Conservation (phyloP, 1,140 invertebrate species). For the Heliconius hermathena region DNA sequence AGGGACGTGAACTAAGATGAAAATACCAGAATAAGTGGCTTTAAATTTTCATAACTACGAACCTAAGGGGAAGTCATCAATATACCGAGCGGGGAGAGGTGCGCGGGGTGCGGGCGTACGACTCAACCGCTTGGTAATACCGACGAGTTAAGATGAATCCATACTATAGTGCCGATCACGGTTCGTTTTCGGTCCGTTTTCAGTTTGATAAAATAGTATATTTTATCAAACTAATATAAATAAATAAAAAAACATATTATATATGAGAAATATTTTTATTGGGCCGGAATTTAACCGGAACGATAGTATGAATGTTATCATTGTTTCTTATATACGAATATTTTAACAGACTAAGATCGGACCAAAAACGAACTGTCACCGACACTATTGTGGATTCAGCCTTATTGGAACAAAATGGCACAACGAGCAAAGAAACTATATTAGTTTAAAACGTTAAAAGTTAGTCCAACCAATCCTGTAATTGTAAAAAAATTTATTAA, state of each 20-base stretch:
- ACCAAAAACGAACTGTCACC: too few species aligned
- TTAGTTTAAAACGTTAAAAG: constrained; percentile 61
- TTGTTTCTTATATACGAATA: too few species aligned
- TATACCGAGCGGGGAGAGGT: constrained; percentile 44
- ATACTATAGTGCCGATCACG: too few species aligned
- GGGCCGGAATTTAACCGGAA: too few species aligned
- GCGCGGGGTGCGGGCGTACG: constrained; percentile 69
- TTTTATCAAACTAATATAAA: too few species aligned
- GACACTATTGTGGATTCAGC: too few species aligned
- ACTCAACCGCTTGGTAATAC: constrained; percentile 41
- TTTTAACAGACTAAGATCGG: too few species aligned
- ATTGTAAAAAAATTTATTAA: constrained; percentile 31
- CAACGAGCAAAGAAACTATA: constrained; percentile 69
- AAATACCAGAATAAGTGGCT: not conserved
- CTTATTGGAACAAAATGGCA: constrained; percentile 69
- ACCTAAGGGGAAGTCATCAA: constrained; percentile 45
- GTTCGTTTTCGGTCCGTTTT: too few species aligned
- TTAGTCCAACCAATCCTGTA: constrained; percentile 77
- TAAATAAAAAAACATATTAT: too few species aligned
- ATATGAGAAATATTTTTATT: too few species aligned
- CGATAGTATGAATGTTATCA: too few species aligned
- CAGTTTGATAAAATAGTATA: too few species aligned
- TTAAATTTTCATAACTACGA: not conserved
- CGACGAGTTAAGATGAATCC: constrained; percentile 42
- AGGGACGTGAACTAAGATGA: not conserved